Base-by-base conservation (phyloP, 2,797 vertebrate species). In the Acanthornis magna region DNA sequence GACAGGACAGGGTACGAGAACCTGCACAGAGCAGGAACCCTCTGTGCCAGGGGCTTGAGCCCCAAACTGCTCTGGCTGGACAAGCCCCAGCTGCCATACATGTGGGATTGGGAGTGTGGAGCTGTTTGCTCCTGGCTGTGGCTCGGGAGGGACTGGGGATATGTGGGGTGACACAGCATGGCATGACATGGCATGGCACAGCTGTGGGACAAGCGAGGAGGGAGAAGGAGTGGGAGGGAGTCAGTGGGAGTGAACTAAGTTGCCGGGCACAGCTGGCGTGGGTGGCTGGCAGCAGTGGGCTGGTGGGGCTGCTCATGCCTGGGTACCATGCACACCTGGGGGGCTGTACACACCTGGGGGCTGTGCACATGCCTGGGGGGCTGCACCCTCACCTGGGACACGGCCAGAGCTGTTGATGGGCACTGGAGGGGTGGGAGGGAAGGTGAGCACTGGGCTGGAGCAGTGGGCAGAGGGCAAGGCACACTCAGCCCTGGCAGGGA, bases 61-160 rank as follows among this genome's bases (percentile, higher is more conserved):
- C 26, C 51, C 72, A 73, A 4, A 42, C 13, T 3, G 2, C 42
- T 23, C 12, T 11, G 54, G 15, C 12, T 32, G 74, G 43, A 36
- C 16, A 26, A 73, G 6, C 13, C 43, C 43, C 3, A 7, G 27
- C 54, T 61, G 57, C 21, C 5, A 4, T 0, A 0, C 3, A 12
- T 2, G 0, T 9, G 50, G 34, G 13, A 18, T 34, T 53, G 67
- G 50, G 29, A 66, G 5, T 1, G 1, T 36, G 26, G 70, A 60
- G 48, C 17, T 26, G 25, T 57, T 84, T 66, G 36, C 30, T 51
- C 27, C 34, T 1, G 0, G 21, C 16, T 2, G 0, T 0, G 11
- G 54, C 50, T 70, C 0, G 0, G 63, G 58, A 42, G 54, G 54
- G 23, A 16, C 10, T 1, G 2, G 58, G 43, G 72, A 16, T 5